Percentiles rank a stretch among this genome's conserved stretches.
Evolutionary conservation across 2,888 invertebrate genomes (phyloP).

Genomic region (Ophion costatus): DNA sequence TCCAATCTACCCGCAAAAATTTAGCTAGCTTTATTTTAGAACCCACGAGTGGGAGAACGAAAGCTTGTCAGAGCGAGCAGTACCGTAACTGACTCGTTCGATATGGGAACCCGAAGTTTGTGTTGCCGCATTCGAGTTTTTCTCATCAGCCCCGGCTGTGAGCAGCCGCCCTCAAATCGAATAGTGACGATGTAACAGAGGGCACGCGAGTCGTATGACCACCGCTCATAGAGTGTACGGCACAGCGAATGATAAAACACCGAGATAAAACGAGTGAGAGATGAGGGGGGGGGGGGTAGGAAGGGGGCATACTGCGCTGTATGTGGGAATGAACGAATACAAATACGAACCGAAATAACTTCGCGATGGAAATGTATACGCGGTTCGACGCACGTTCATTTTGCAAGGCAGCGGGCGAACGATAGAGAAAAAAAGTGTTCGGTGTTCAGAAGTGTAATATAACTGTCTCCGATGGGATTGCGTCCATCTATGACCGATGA

Average conservation of each 20-base stretch:
- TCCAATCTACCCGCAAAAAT: constrained; percentile 19
- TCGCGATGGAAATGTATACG: constrained; percentile 9
- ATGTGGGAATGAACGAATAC: constrained; percentile 36
- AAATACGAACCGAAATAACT: constrained; percentile 25
- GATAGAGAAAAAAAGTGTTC: constrained; percentile 6
- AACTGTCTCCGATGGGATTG: constrained; percentile 7
- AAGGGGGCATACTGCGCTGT: background rate
- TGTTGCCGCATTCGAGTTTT: constrained; percentile 38
- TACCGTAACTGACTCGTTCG: background rate
- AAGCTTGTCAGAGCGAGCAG: constrained; percentile 3
- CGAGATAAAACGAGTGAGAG: constrained; percentile 30
- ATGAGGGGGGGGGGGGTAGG: background rate
- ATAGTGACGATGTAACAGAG: constrained; percentile 49
- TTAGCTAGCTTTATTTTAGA: constrained; percentile 4
- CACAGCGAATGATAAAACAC: constrained; percentile 34
- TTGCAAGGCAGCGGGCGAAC: constrained; percentile 11
- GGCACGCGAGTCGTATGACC: constrained; percentile 25
- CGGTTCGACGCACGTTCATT: constrained; percentile 1
- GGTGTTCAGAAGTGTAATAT: constrained; percentile 4
- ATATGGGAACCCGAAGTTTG: constrained; percentile 20
- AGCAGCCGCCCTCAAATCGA: constrained; percentile 25
- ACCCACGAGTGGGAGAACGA: background rate
- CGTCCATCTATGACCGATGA: constrained; percentile 15
- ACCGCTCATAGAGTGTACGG: constrained; percentile 19
- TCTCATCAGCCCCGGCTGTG: constrained; percentile 54